Conservation (phyloP, 2,888 invertebrate species). For the Sphaerophoria taeniata region DNA sequence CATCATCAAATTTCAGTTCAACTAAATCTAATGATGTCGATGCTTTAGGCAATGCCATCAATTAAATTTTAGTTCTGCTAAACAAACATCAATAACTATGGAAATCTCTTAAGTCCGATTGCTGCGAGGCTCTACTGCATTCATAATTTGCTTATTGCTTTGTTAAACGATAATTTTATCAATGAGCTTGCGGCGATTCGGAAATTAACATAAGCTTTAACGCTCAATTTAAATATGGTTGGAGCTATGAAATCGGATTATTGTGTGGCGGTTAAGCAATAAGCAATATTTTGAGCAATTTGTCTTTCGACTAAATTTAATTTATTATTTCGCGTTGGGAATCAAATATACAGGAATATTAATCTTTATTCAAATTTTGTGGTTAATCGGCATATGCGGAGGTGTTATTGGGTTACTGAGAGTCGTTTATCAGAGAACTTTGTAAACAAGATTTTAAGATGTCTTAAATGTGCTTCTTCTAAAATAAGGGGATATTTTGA, state of each 20-base stretch:
- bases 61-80: not conserved
- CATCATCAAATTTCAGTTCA: not conserved
- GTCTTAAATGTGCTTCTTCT: no score
- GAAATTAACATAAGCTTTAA: not conserved
- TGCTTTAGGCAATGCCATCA: not conserved
- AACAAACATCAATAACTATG: not conserved
- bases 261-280: no score
- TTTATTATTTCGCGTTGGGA: not conserved
- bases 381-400: no score
- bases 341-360: not conserved
- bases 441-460: no score
- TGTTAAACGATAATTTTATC: not conserved
- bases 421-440: no score
- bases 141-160: not conserved
- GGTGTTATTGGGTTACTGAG: no score
- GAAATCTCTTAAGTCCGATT: not conserved
- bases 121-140: not conserved
- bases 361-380: not conserved
- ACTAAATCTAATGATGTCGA: not conserved
- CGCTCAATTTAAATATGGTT: not conserved
- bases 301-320: not conserved
- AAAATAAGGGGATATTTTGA: no score
- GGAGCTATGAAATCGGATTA: not conserved
- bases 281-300: not conserved
- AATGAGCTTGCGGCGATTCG: not conserved